Conservation (phyloP, 2,888 invertebrate genomes). For the Thumatha senex region DNA sequence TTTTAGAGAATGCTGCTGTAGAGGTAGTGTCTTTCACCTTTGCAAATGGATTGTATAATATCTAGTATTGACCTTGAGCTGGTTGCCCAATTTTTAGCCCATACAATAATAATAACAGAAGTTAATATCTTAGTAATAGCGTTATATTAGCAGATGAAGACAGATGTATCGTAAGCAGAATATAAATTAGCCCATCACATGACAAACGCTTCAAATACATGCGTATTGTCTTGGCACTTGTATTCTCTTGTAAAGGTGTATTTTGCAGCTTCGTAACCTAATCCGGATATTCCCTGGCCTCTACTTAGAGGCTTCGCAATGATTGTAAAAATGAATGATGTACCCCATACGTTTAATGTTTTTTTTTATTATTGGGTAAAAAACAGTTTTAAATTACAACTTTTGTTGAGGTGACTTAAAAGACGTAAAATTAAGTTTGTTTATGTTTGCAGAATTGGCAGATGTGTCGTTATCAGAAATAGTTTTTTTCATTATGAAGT, state of each 20-base stretch:
- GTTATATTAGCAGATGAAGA: conserved; percentile 1
- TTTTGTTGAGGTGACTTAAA: no score
- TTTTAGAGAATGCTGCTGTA: no score
- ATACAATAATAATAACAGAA: background rate
- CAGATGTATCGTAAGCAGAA: conserved; percentile 3
- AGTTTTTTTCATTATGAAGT: no score
- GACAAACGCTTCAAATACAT: background rate
- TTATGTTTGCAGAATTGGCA: no score
- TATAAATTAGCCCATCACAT: background rate
- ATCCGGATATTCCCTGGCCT: conserved; percentile 29
- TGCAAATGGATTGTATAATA: no score
- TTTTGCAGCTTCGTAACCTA: conserved; percentile 8
- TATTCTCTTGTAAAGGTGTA: conserved; percentile 1
- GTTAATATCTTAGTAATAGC: background rate
- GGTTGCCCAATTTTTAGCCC: no score
- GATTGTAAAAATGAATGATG: conserved; percentile 20
- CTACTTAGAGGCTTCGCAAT: conserved; percentile 14
- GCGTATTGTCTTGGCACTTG: background rate
- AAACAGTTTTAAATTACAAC: no score
- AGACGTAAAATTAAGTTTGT: no score
- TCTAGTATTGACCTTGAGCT: no score
- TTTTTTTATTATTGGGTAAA: no score
- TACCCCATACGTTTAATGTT: conserved; percentile 7
- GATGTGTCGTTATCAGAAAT: no score
- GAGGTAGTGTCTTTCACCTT: no score